Percentiles rank a stretch among this genome's conserved stretches.
phyloP scores from a whole-genome alignment of 2,113 vertebrate species.

The Gobiocypris rarus region DNA sequence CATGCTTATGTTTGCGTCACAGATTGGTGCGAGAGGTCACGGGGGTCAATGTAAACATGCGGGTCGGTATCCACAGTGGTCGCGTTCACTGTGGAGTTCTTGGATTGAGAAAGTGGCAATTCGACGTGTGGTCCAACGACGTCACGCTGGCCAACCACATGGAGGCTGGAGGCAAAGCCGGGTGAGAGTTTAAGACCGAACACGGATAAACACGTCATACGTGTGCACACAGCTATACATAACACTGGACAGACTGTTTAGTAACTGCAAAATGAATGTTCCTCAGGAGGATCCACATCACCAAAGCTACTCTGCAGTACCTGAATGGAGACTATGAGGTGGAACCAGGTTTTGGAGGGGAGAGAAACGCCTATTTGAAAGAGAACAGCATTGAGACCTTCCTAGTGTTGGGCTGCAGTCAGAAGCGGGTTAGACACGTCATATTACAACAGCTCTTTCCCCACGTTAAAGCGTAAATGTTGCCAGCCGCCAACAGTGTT shows the following conservation, averaged over 20 bases:
- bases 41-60: constrained; percentile 98
- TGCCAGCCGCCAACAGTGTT: too few relatives aligned
- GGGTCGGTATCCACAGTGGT: constrained; percentile 94
- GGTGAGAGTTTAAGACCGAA: constrained; percentile 73
- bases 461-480: too few relatives aligned
- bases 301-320: constrained; percentile 92
- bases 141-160: constrained; percentile 96
- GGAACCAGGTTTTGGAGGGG: constrained; percentile 90
- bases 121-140: constrained; percentile 97
- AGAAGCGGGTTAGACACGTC: constrained; percentile 83
- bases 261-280: neutral
- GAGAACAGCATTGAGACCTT: constrained; percentile 96
- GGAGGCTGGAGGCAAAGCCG: constrained; percentile 94
- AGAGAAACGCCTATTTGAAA: constrained; percentile 94
- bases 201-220: neutral
- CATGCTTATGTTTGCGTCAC: constrained; percentile 18
- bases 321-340: constrained; percentile 97
- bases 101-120: constrained; percentile 96
- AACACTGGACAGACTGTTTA: neutral
- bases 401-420: constrained; percentile 93
- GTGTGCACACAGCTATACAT: constrained; percentile 5
- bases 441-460: neutral
- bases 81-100: constrained; percentile 94
- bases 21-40: constrained; percentile 96
- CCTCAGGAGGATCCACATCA: constrained; percentile 92